phyloP scores from a whole-genome alignment of 2,888 invertebrate genomes.

The Corbicula japonica region DNA sequence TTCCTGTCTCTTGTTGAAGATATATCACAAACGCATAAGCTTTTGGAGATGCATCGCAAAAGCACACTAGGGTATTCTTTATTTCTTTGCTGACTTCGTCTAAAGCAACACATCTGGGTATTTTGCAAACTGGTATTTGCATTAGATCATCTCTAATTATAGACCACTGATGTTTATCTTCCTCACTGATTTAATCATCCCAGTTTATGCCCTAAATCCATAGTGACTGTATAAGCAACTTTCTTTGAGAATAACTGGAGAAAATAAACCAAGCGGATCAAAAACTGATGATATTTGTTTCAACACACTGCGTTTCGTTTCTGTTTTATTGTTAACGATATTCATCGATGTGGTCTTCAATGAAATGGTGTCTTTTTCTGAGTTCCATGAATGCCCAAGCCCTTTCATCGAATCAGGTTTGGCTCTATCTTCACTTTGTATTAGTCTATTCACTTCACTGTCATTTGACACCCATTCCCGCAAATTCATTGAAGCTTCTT shows the following conservation, averaged over 20 bases:
- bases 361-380: not conserved
- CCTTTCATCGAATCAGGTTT: not conserved
- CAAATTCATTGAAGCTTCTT: slow-evolving; percentile 26
- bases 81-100: too few relatives aligned
- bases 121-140: too few relatives aligned
- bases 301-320: not conserved
- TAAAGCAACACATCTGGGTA: too few relatives aligned
- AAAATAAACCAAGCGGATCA: not conserved
- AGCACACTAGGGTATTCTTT: too few relatives aligned
- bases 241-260: too few relatives aligned
- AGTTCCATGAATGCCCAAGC: slow-evolving; percentile 20
- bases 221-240: not conserved
- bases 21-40: not conserved
- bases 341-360: not conserved
- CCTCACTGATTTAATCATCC: not conserved
- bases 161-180: not conserved
- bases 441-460: not conserved
- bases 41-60: not conserved
- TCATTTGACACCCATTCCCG: slow-evolving; percentile 32
- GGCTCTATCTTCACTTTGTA: not conserved
- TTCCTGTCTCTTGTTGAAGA: not conserved
- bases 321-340: slow-evolving; percentile 8
- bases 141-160: too few relatives aligned
- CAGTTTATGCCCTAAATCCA: not conserved
- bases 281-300: not conserved